Evolutionary conservation across 2,797 vertebrate species (phyloP).

Genomic region (Myoxocephalus aenaeus): DNA sequence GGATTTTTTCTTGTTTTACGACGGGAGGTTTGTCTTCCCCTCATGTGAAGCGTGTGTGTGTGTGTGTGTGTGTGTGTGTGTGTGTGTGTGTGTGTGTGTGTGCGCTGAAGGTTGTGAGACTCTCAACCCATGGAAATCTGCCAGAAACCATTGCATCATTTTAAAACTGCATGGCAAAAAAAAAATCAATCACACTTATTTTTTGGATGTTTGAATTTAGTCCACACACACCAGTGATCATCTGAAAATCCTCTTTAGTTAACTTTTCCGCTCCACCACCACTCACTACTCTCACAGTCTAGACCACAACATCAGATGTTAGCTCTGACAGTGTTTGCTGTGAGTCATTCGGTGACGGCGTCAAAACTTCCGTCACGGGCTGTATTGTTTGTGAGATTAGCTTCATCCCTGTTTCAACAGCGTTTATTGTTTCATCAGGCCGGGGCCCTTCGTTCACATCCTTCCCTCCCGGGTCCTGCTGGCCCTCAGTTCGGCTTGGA

Average conservation of each 20-base stretch:
- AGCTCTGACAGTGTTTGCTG: background rate
- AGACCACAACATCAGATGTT: conserved; percentile 12
- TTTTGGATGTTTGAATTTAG: background rate
- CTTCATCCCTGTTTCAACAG: conserved; percentile 29
- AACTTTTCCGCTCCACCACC: background rate
- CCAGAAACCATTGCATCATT: conserved; percentile 12
- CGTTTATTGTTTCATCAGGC: conserved; percentile 53
- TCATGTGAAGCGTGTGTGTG: rapidly evolving
- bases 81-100: background rate
- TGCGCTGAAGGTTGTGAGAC: background rate
- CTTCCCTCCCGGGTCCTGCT: conserved; percentile 42
- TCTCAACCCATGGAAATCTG: background rate
- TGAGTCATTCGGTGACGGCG: conserved; percentile 26
- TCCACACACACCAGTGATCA: background rate
- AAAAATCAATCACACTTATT: background rate
- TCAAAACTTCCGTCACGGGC: conserved; percentile 13
- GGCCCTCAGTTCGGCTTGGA: conserved; percentile 1
- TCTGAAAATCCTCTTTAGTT: background rate
- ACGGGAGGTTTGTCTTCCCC: background rate
- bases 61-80: background rate
- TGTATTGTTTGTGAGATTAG: conserved; percentile 28
- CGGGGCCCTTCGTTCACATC: conserved; percentile 39
- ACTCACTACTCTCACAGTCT: too few relatives aligned
- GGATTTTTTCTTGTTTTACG: background rate
- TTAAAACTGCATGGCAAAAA: background rate